Base-by-base conservation (phyloP, 1,140 invertebrate genomes). In the Littorina saxatilis region DNA sequence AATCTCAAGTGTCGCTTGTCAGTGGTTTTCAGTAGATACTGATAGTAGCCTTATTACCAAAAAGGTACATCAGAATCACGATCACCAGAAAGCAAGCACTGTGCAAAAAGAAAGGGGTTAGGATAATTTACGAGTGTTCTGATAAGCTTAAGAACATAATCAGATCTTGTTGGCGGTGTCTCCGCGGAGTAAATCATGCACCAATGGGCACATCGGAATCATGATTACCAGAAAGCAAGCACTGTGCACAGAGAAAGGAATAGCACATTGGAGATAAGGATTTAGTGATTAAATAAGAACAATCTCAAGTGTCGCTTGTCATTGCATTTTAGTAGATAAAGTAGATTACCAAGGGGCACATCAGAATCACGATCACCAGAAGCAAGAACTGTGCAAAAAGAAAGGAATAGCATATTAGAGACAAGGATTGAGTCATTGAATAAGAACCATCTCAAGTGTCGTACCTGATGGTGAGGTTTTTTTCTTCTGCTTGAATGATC, bases 341-440 rank as follows among this genome's bases (percentile, higher is more conserved):
- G 35, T 86, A 84, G 68, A 88, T 87, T 37, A 90, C 85, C 27
- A 89, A 50, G 4, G 89, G 89, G 66, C 87, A 87, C 75, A 89
- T 82, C 4, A 89, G 43, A 9, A 89, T 80, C 3, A 89, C 88
- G 0, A 90, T 78, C 4, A 87, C 83, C 0, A 90, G 81, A 47
- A 90, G n/a, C n/a, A n/a, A n/a, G n/a, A n/a, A n/a, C n/a, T n/a
- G n/a, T n/a, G n/a, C n/a, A n/a, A n/a, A n/a, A n/a, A n/a, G n/a
- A n/a, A n/a, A n/a, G n/a, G n/a, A n/a, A n/a, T n/a, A n/a, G n/a
- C n/a, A n/a, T n/a, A n/a, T n/a, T n/a, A n/a, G n/a, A n/a, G n/a
- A n/a, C n/a, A n/a, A n/a, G n/a, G n/a, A n/a, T n/a, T n/a, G n/a
- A n/a, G n/a, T n/a, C n/a, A n/a, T n/a, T n/a, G n/a, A n/a, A n/a